Conservation (phyloP, 2,888 invertebrate genomes). For the Orchesellides sinensis region DNA sequence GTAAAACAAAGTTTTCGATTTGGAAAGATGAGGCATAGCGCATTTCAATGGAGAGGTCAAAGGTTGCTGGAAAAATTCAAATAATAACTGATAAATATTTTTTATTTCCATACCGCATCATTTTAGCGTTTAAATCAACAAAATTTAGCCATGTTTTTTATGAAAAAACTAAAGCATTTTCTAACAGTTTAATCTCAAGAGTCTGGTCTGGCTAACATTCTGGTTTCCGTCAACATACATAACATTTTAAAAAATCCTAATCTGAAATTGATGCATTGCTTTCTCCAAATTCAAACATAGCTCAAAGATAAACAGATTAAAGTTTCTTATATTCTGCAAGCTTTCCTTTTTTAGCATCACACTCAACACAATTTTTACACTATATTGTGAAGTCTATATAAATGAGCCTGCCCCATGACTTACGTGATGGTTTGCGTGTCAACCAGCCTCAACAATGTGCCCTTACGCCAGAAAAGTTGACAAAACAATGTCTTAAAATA, state of each 20-base stretch:
- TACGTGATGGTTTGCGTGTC: too few relatives aligned
- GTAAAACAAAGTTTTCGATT: background rate
- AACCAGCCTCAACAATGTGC: too few relatives aligned
- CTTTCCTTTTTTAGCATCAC: background rate
- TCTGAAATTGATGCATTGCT: slow-evolving; percentile 17
- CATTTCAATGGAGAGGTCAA: slow-evolving; percentile 15
- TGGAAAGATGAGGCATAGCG: background rate
- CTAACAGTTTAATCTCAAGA: background rate
- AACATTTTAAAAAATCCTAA: background rate
- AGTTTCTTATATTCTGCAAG: slow-evolving; percentile 7
- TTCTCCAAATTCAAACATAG: background rate
- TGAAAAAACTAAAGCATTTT: background rate
- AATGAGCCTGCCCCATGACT: background rate
- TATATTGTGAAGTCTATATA: background rate
- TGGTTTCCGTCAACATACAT: background rate
- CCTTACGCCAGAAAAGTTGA: too few relatives aligned
- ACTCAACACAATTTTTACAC: background rate
- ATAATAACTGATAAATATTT: too few relatives aligned
- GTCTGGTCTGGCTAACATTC: background rate
- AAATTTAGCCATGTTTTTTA: background rate
- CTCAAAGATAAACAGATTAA: background rate
- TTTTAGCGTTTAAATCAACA: background rate
- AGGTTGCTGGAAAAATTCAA: too few relatives aligned
- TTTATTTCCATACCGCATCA: background rate
- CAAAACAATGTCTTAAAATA: too few relatives aligned